A percentile compares a stretch with the other conserved stretches of the same genome.
These are phyloP conservation scores for Nipponacmea schrenckii DNA, from an alignment of 2,888 invertebrate species.

Conservation along the genomic window DNA sequence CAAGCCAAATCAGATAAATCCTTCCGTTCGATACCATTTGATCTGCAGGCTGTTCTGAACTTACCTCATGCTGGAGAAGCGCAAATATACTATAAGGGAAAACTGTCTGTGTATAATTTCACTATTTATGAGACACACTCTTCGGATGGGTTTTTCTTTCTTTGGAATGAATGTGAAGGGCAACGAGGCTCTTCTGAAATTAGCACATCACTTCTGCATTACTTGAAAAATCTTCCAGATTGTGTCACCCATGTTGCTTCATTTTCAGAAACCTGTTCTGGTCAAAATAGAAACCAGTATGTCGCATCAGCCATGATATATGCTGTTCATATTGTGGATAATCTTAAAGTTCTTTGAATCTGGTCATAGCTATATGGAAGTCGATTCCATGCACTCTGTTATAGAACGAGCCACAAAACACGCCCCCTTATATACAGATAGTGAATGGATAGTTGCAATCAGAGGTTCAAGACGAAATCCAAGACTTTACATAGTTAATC, in stretches of 20 bases:
- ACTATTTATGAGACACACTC: background rate
- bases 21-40: background rate
- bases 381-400: background rate
- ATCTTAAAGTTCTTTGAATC: background rate
- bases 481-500: background rate
- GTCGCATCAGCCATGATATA: background rate
- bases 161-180: background rate
- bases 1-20: background rate
- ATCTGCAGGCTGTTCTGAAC: background rate
- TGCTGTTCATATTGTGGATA: background rate
- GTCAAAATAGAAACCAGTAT: slow-evolving; percentile 13
- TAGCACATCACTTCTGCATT: background rate
- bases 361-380: background rate
- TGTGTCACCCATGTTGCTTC: background rate
- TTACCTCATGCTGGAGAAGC: background rate
- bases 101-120: background rate
- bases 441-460: background rate
- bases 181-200: slow-evolving; percentile 2
- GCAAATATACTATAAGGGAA: background rate
- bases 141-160: background rate
- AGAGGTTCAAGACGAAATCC: background rate
- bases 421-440: background rate
- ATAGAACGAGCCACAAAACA: background rate
- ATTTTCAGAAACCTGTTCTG: slow-evolving; percentile 8
- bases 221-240: background rate